phyloP scores from a whole-genome alignment of 2,797 vertebrate species.

The Graptemys geographica region DNA sequence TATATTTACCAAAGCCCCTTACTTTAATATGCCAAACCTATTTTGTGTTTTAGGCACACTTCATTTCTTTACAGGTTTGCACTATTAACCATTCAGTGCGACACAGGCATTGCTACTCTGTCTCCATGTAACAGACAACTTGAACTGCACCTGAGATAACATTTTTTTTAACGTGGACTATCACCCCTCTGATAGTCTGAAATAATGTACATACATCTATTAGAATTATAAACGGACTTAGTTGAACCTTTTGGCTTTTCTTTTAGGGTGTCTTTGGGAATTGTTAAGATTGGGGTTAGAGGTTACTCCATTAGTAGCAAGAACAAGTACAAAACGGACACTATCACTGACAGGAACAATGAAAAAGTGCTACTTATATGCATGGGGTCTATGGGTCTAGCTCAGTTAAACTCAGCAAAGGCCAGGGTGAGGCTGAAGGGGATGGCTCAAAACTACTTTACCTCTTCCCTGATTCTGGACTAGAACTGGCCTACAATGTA shows the following conservation, averaged over 20 bases:
- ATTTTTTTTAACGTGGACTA: neutral
- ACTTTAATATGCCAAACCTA: slow-evolving; percentile 25
- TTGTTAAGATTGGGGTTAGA: neutral
- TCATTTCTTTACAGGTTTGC: slow-evolving; percentile 27
- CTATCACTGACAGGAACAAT: neutral
- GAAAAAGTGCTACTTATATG: neutral
- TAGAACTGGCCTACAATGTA: neutral
- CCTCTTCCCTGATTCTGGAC: neutral
- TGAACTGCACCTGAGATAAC: neutral
- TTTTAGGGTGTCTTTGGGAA: neutral
- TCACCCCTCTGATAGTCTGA: slow-evolving; percentile 45
- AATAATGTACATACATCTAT: slow-evolving; percentile 7
- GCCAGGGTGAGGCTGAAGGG: neutral
- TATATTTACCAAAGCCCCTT: slow-evolving; percentile 7
- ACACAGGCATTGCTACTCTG: slow-evolving; percentile 1
- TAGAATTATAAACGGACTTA: slow-evolving; percentile 4
- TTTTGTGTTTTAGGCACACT: slow-evolving; percentile 32
- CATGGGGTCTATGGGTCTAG: too few species aligned
- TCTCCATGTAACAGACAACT: slow-evolving; percentile 28
- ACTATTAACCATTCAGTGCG: slow-evolving; percentile 33
- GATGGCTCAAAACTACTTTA: neutral
- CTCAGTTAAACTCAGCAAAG: neutral
- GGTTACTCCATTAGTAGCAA: neutral
- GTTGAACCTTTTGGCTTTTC: neutral
- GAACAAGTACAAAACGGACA: neutral